A percentile compares a stretch with the other conserved stretches of the same genome.
phyloP scores from a whole-genome alignment of 1,140 invertebrate species.

The Brachionus asplanchnoidis region DNA sequence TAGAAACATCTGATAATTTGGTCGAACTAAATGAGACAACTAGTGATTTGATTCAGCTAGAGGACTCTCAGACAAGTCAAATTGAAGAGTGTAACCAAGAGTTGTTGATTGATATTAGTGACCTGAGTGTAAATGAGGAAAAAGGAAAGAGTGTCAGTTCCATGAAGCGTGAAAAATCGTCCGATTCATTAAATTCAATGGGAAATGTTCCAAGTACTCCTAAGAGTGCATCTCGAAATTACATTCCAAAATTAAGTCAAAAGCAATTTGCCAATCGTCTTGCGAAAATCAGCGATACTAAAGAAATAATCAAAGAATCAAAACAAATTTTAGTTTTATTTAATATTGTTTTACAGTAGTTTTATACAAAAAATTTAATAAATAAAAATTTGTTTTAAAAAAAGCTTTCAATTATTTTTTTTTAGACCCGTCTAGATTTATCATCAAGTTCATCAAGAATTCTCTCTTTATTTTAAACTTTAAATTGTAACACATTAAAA shows the following conservation, averaged over 20 bases:
- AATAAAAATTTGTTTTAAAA: neutral
- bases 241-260: neutral
- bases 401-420: neutral
- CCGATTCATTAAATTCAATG: constrained; percentile 21
- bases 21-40: neutral
- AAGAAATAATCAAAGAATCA: neutral
- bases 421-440: no score
- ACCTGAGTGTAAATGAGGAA: neutral
- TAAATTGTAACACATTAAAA: no score
- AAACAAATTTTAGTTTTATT: constrained; percentile 20
- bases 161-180: neutral
- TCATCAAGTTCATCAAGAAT: no score
- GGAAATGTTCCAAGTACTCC: neutral
- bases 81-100: neutral
- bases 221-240: neutral
- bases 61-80: neutral
- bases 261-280: neutral
- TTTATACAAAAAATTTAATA: constrained; percentile 11
- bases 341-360: neutral
- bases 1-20: neutral
- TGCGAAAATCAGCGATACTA: neutral
- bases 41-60: neutral
- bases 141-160: neutral
- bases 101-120: neutral
- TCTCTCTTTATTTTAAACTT: no score